These are phyloP conservation scores for Rutpela maculata DNA, from an alignment of 2,888 invertebrate species.

Conservation along the genomic window DNA sequence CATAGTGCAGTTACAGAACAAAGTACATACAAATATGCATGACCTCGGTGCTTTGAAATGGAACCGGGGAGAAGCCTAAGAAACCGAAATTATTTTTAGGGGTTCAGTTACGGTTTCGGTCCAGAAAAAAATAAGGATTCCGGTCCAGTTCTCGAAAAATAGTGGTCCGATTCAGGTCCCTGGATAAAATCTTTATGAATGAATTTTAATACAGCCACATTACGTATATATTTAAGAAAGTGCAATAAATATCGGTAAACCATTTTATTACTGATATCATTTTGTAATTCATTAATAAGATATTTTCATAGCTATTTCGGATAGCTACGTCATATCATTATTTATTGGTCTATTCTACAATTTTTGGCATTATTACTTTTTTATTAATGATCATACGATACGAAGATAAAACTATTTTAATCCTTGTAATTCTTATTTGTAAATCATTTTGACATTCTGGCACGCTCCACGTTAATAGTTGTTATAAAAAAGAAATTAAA, in stretches of 20 bases:
- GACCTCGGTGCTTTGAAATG: too few relatives aligned
- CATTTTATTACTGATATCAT: constrained; percentile 3
- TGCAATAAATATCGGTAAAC: neutral
- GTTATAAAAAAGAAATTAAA: neutral
- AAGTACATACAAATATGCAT: too few relatives aligned
- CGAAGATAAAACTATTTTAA: neutral
- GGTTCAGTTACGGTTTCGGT: too few relatives aligned
- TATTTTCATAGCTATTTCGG: neutral
- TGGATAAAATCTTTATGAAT: neutral
- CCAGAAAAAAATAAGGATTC: too few relatives aligned
- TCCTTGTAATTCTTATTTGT: neutral
- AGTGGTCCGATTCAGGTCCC: too few relatives aligned
- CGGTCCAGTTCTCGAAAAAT: too few relatives aligned
- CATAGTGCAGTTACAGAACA: too few relatives aligned
- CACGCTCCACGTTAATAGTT: neutral
- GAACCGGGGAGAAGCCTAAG: too few relatives aligned
- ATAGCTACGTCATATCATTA: neutral
- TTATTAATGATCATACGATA: neutral
- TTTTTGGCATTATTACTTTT: neutral
- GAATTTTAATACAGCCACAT: neutral
- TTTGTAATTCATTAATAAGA: neutral
- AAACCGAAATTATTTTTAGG: too few relatives aligned
- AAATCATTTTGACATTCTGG: neutral
- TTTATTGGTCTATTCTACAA: neutral
- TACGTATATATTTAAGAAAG: neutral